phyloP scores from a whole-genome alignment of 2,797 vertebrate genomes.

The Smutsia gigantea region DNA sequence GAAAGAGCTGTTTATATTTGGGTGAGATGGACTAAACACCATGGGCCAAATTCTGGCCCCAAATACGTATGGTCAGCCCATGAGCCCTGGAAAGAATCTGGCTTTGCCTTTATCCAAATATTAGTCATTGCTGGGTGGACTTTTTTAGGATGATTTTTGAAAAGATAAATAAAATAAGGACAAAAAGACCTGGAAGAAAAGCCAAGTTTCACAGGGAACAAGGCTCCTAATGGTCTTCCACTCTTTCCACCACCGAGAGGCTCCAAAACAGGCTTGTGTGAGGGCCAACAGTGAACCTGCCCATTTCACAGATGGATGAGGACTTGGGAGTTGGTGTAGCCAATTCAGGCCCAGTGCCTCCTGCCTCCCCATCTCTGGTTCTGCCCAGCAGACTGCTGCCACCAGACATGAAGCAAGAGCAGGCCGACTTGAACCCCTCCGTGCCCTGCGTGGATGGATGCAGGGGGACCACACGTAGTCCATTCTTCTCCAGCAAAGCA shows the following conservation, averaged over 20 bases:
- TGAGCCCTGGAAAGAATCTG: conserved; percentile 72
- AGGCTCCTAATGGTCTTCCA: background rate
- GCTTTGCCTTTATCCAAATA: conserved; percentile 75
- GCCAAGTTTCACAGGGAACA: background rate
- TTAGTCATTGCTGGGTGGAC: conserved; percentile 69
- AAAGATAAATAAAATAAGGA: conserved; percentile 68
- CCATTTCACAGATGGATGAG: background rate
- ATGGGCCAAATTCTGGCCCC: conserved; percentile 46
- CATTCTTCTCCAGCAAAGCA: conserved; percentile 68
- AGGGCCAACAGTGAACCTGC: background rate
- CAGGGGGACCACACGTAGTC: conserved; percentile 57
- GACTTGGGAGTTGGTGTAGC: background rate
- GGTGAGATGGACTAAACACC: conserved; percentile 35
- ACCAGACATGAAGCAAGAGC: background rate
- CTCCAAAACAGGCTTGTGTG: background rate
- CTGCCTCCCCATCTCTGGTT: background rate
- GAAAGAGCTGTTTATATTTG: conserved; percentile 44
- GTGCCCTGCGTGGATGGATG: background rate
- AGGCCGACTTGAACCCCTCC: conserved; percentile 4
- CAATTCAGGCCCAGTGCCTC: background rate
- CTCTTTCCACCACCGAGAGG: background rate
- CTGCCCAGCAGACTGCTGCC: background rate
- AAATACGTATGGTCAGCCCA: conserved; percentile 40
- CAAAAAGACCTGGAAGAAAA: conserved; percentile 61
- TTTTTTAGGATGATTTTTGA: conserved; percentile 47